phyloP scores from a whole-genome alignment of 2,888 invertebrate genomes.

The Philhelius pedissequus region DNA sequence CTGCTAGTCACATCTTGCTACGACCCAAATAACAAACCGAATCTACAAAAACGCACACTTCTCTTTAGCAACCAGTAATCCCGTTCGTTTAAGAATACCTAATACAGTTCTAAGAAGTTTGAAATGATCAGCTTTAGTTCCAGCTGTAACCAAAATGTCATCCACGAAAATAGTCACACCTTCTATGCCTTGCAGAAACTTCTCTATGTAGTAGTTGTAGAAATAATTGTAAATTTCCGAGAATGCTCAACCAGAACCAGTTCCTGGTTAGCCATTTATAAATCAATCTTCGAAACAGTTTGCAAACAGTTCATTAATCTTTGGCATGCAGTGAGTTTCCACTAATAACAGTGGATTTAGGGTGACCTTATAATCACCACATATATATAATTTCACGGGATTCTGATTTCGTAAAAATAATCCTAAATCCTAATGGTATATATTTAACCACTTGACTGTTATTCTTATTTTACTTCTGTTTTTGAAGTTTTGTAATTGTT shows the following conservation, averaged over 20 bases:
- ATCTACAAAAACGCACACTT: neutral
- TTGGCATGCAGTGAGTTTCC: neutral
- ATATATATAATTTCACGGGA: too few relatives aligned
- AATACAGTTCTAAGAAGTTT: neutral
- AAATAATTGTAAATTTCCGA: slow-evolving; percentile 69
- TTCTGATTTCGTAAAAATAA: too few relatives aligned
- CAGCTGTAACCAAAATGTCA: slow-evolving; percentile 71
- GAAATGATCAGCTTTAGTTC: neutral
- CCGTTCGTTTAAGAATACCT: neutral
- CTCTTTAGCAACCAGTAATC: neutral
- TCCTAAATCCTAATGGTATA: too few relatives aligned
- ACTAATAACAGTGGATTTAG: too few relatives aligned
- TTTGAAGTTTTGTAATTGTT: too few relatives aligned
- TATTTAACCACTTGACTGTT: too few relatives aligned
- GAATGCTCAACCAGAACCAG: slow-evolving; percentile 69
- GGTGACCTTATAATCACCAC: neutral
- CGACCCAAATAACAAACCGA: neutral
- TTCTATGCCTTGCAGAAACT: slow-evolving; percentile 68
- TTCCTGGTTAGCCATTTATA: slow-evolving; percentile 68
- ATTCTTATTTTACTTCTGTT: too few relatives aligned
- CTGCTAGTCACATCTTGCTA: too few relatives aligned
- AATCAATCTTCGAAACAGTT: neutral
- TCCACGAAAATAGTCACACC: slow-evolving; percentile 50
- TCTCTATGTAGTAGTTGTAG: slow-evolving; percentile 71
- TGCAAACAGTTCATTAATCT: neutral